Evolutionary conservation across 2,113 vertebrate species (phyloP), one percentile per base, ranked within the genome.

Genomic region (Sorex fumeus): DNA sequence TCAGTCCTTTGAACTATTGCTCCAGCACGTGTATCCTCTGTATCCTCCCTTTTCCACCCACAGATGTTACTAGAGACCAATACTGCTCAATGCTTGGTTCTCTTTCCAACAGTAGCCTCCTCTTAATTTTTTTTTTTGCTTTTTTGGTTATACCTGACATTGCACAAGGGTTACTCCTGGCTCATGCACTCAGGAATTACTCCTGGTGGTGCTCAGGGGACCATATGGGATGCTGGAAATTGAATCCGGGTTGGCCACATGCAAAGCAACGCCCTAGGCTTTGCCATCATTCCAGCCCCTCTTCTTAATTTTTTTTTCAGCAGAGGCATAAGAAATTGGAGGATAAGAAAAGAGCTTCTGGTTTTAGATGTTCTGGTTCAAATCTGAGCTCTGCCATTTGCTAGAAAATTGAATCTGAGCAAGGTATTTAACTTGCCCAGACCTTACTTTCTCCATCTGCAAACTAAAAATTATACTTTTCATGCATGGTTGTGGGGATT

Each of bases 391-490:
- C 57, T 85, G 62, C 40, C 74, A 18, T 6, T 70, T 74, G 30
- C 72, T 89, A 34, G 8, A 86, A 64, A 3, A 8, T 4, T 64
- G 28, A 88, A 21, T 64, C 11, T 75, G 57, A 43, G 34, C 8
- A 50, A 89, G 18, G 47, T 69, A 43, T 34, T 79, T 85, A 93
- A 84, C 40, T 84, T 88, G 71, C 69, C 47, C 6, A 67, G 28
- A 40, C 32, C 25, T 78, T n/a, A 4, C 2, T 57, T 50, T 77
- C 71, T 87, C 91, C 53, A 81, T 74, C 30, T 77, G n/a, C 16
- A 90, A 80, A 93, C 71, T 76, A 60, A 36, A 6, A 45, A 45
- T 88, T 74, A 32, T 16, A 21, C 32, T n/a, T 32, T 87, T 92
- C 36, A 86, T n/a, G 78, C 27, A 74, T 50, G 81, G 28, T 53